Evolutionary conservation across 1,140 invertebrate species (phyloP), one percentile per base, ranked within the genome.

Genomic region (Marisa cornuarietis): DNA sequence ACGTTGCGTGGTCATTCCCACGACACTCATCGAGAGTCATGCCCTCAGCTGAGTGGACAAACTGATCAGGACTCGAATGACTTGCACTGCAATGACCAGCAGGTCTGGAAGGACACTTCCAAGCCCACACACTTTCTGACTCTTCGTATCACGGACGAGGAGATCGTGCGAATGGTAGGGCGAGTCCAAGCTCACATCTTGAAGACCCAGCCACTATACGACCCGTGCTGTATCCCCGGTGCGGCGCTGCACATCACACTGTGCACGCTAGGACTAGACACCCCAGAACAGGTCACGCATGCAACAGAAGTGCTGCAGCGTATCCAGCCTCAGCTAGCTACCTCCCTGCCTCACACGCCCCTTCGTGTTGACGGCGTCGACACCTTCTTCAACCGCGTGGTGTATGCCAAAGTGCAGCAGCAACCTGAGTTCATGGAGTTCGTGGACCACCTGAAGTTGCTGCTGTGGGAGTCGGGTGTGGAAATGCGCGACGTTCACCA

Each of bases 71-170:
- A 71, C 77, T 79, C 81, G n/a, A 22, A 79, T 51, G 81, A 83
- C 1, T 42, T 61, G 66, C 68, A 69, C 80, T 84, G 58, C 71
- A 79, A 51, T 51, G 71, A 51, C 63, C 49, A 71, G 85, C 86
- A 42, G 31, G 31, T 42, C 80, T 87, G 87, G 83, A 77, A 81
- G 24, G 81, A 88, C n/a, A 88, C 88, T 77, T 78, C 86, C 20
- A 73, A 86, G 58, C 90, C 91, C n/a, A 91, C 90, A 78, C 87
- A 91, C 82, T 92, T 92, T 82, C 69, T 92, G 22, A 89, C 88
- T 79, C 68, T 91, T 14, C 83, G 91, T 51, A 86, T 92, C 26
- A 87, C 84, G 6, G 81, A 87, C 68, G 82, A 85, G 62, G 81
- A 85, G 58, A 83, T 88, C 16, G 16, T 85, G 13, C 72, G 82